phyloP scores from a whole-genome alignment of 1,140 invertebrate species.

The Brachystomella parvula region DNA sequence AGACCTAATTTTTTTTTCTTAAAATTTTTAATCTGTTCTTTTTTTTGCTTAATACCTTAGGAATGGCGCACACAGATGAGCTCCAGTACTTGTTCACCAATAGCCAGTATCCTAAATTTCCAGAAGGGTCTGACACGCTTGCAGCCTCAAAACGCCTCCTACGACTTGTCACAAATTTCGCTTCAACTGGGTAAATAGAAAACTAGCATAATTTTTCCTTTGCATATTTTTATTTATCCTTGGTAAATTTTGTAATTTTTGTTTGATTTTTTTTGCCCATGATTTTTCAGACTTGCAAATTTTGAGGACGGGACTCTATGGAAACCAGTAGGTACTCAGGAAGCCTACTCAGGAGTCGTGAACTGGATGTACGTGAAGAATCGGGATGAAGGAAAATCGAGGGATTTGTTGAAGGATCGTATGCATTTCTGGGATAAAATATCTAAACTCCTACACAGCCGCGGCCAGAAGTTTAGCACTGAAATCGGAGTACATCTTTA shows the following conservation, averaged over 20 bases:
- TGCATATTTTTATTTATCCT: neutral
- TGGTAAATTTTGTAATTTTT: neutral
- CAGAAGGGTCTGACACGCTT: neutral
- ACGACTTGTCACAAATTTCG: neutral
- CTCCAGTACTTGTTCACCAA: conserved; percentile 1
- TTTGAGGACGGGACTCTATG: neutral
- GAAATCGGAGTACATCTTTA: too few relatives aligned
- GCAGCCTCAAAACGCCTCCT: neutral
- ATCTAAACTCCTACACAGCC: too few relatives aligned
- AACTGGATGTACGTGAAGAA: neutral
- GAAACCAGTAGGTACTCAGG: neutral
- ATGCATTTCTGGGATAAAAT: neutral
- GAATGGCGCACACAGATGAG: neutral
- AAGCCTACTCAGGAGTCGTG: neutral
- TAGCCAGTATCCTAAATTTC: neutral
- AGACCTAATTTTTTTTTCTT: neutral
- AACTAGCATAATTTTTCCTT: neutral
- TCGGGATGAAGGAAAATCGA: neutral
- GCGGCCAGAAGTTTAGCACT: too few relatives aligned
- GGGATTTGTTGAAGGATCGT: neutral
- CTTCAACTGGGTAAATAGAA: neutral
- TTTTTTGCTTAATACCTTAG: neutral
- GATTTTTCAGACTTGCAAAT: neutral
- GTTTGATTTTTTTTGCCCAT: neutral
- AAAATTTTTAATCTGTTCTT: neutral